Conservation (phyloP, 2,113 vertebrate species). For the Ochotona princeps region DNA sequence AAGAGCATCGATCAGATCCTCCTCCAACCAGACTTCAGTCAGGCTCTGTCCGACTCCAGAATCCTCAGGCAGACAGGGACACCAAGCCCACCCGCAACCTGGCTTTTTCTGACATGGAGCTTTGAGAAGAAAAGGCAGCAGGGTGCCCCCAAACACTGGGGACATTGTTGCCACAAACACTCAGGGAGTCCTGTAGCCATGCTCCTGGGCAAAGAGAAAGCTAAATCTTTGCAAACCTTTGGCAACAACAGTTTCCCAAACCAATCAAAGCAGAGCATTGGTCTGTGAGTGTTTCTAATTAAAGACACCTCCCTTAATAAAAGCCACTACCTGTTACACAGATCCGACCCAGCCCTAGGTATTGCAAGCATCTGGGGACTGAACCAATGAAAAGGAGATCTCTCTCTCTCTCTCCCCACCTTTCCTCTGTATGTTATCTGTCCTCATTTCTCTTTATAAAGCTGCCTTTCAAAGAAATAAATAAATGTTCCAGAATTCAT, state of each 20-base stretch:
- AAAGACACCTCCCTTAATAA: not conserved
- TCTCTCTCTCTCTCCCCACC: no score
- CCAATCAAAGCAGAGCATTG: not conserved
- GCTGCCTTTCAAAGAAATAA: no score
- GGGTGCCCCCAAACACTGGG: not conserved
- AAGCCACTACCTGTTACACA: no score
- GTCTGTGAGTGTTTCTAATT: not conserved
- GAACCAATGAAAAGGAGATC: no score
- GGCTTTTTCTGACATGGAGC: not conserved
- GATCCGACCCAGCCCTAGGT: no score
- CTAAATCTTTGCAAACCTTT: not conserved
- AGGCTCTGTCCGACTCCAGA: constrained; percentile 40
- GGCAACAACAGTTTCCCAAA: not conserved
- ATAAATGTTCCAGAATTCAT: no score
- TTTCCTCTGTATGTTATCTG: no score
- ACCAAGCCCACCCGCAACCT: not conserved
- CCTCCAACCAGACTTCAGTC: not conserved
- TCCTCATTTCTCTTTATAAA: no score
- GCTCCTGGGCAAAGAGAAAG: not conserved
- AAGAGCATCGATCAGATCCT: not conserved
- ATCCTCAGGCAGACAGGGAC: not conserved
- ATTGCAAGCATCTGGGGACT: no score
- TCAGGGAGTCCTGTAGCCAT: not conserved
- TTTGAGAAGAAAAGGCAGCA: not conserved
- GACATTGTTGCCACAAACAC: not conserved